Base-by-base conservation (phyloP, 2,888 invertebrate genomes). In the Drosophila fulvimacula region DNA sequence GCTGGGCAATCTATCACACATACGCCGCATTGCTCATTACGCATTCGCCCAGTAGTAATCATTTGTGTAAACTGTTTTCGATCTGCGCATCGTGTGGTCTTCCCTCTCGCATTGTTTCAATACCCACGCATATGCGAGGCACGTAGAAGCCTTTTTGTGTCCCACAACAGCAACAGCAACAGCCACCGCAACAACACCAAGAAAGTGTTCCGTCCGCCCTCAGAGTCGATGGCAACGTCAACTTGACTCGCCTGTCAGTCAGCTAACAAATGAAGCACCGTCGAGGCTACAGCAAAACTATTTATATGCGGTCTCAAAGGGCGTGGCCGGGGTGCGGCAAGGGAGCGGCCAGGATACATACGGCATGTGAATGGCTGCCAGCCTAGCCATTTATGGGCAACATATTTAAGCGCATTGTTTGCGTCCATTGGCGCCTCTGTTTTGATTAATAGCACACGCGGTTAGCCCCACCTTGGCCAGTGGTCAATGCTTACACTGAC, bases 61-160 rank as follows among this genome's bases (percentile, higher is more conserved):
- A 82, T 82, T 85, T 76, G 76, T 82, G 82, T 85, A 85, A 82
- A 79, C 86, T 82, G 76, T 82, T 79, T 82, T 83, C 79, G 74
- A 81, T 82, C 81, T 69, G 57, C 49, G 51, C 74, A 59, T 56
- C 63, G 27, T 61, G 67, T 39, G 62, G 76, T 69, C 30, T 27
- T 10, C 34, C 44, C 51, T 19, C 15, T 42, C 10, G 32, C n/a
- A 41, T 55, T 55, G 55, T 41, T 19, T 13, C 41, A 30, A 34
- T 10, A 21, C 27, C 44, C 27, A 30, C 30, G 30, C 17, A 44
- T 42, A 78, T 76, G 76, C 76, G 30, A 39, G 57, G 52, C 81
- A 78, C 81, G 81, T 78, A 68, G 60, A 57, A 71, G 65, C 69
- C 73, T 76, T 81, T 82, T 64, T 68, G 34, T 71, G 56, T 46